Conservation (phyloP, 2,113 vertebrate species). For the Strix aluco region DNA sequence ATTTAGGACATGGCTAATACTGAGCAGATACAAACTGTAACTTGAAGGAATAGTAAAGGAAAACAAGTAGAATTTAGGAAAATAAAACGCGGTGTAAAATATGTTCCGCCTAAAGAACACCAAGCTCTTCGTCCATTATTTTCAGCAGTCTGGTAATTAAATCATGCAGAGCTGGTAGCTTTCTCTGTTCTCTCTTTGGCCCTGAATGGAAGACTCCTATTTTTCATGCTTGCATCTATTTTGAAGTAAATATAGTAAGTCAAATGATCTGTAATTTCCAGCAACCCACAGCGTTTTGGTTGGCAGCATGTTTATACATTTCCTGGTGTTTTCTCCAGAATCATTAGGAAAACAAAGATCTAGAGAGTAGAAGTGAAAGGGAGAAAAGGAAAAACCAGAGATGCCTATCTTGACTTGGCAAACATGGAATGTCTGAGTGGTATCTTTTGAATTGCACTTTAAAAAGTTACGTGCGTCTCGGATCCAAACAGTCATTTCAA, state of each 20-base stretch:
- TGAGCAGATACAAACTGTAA: neutral
- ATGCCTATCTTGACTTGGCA: neutral
- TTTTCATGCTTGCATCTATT: neutral
- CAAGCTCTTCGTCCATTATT: neutral
- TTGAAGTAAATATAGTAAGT: neutral
- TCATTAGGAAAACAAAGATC: neutral
- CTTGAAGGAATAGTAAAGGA: neutral
- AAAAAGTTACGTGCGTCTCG: fast-evolving
- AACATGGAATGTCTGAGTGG: neutral
- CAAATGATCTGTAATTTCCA: neutral
- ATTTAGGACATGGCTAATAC: neutral
- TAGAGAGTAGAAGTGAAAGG: neutral
- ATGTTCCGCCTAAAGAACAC: neutral
- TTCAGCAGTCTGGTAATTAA: neutral
- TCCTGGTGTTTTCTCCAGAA: neutral
- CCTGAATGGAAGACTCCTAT: neutral
- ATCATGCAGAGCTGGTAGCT: neutral
- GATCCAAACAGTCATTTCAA: neutral
- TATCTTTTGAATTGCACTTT: neutral
- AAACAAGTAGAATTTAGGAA: neutral
- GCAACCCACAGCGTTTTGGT: neutral
- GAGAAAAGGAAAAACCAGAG: neutral
- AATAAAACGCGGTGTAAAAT: neutral
- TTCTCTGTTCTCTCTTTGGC: neutral
- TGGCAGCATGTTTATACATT: neutral